Conservation (phyloP, 30 jellyfish, hydroid and myxozoan species). For the Aurelia sp. region DNA sequence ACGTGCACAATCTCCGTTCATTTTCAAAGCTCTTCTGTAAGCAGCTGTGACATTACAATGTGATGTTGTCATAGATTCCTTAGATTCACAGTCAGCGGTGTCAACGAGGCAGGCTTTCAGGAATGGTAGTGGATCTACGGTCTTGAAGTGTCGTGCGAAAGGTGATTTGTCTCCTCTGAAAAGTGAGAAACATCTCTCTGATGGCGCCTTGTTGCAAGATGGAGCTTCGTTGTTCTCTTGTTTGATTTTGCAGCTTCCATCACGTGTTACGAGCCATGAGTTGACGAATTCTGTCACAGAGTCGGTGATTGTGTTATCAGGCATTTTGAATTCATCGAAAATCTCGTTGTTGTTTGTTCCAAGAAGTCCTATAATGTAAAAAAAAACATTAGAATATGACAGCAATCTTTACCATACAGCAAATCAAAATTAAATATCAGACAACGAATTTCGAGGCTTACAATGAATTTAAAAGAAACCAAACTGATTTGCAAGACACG, state of each 20-base stretch:
- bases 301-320: slow-evolving; percentile 83
- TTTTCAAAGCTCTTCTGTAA: slow-evolving; percentile 67
- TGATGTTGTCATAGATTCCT: slow-evolving; percentile 31
- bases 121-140: slow-evolving; percentile 93
- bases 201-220: slow-evolving; percentile 86
- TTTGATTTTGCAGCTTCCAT: slow-evolving; percentile 71
- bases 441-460: too few relatives aligned
- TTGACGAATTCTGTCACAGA: slow-evolving; percentile 78
- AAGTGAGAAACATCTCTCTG: slow-evolving; percentile 80
- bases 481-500: too few relatives aligned
- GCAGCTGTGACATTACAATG: slow-evolving; percentile 95
- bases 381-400: too few relatives aligned
- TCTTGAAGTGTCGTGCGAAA: slow-evolving; percentile 57
- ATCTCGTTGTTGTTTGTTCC: slow-evolving; percentile 96
- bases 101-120: slow-evolving; percentile 91
- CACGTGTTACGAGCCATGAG: slow-evolving; percentile 92
- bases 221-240: slow-evolving; percentile 68
- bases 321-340: slow-evolving; percentile 88
- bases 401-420: too few relatives aligned
- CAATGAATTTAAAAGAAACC: too few relatives aligned
- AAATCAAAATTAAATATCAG: too few relatives aligned
- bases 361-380: slow-evolving; percentile 73
- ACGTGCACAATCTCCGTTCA: slow-evolving; percentile 48
- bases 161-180: slow-evolving; percentile 68
- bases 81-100: slow-evolving; percentile 80